Evolutionary conservation across 2,888 invertebrate species (phyloP), one percentile per base, ranked within the genome.

Genomic region (Margaritifera margaritifera): DNA sequence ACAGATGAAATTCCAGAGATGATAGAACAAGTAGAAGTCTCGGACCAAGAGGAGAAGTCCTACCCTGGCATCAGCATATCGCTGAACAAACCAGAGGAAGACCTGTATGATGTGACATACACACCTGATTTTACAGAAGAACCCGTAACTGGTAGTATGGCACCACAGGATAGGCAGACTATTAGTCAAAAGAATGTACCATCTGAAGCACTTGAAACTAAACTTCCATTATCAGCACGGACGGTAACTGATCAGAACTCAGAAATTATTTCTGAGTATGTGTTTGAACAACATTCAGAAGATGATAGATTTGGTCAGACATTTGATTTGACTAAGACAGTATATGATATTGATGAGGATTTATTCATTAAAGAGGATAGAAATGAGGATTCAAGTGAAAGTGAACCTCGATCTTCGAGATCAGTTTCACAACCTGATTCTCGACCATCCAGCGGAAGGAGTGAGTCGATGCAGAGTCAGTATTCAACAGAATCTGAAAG

Each of bases 381-480:
- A 54, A 53, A 31, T 18, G 64, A 64, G 8, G 64, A 57, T 22
- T 50, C 50, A 19, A 56, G 56, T 20, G 50, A 50, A 42, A 56
- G 56, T n/a, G 20, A 20, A 18, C 50, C 50, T 18, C 68, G 25
- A 25, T 51, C 71, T 1, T 72, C 74, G 24, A 66, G 68, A 31
- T 73, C 75, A 15, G 51, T 64, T 2, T 72, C 70, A 27, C 71
- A 68, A 62, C 68, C 77, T 50, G 74, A 74, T n/a, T 85, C 85
- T 4, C 24, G 84, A 22, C 84, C 84, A 4, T 84, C 84, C 27
- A 84, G 84, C 72, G 79, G 73, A 22, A 68, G 71, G 52, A 78
- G 78, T 69, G 84, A 83, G 24, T 25, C 24, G 19, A 22, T 64
- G 50, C 31, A 19, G 31, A 50, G 20, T 42, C 42, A 15, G 42